Percentiles rank a stretch among this genome's conserved stretches.
phyloP scores from a whole-genome alignment of 2,888 invertebrate genomes.

The Lacanobia wlatinum region DNA sequence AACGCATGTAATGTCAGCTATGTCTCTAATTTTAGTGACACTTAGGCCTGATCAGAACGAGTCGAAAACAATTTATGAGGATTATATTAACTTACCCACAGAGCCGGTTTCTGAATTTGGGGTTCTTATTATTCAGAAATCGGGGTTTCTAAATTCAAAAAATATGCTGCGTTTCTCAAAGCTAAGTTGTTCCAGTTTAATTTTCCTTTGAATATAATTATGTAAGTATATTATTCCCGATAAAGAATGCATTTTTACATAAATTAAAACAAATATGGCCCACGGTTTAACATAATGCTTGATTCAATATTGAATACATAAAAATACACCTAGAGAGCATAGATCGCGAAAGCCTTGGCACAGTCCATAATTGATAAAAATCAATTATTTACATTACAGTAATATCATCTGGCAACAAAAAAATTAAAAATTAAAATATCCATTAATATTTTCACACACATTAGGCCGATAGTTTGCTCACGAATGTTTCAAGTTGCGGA shows the following conservation, averaged over 20 bases:
- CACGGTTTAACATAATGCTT: conserved; percentile 1
- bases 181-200: conserved; percentile 6
- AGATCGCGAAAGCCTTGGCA: conserved; percentile 35
- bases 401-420: conserved; percentile 24
- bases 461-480: conserved; percentile 63
- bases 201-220: conserved; percentile 5
- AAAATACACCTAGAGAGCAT: conserved; percentile 20
- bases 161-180: conserved; percentile 7
- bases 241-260: not conserved
- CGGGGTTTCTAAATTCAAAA: not conserved
- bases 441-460: conserved; percentile 12
- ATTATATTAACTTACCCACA: not conserved
- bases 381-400: conserved; percentile 27
- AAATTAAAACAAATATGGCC: no score
- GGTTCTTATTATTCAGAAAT: not conserved
- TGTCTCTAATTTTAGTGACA: conserved; percentile 20
- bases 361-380: conserved; percentile 41
- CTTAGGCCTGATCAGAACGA: conserved; percentile 47
- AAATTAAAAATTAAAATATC: conserved; percentile 1
- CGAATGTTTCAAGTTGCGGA: conserved; percentile 44
- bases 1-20: conserved; percentile 27
- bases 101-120: not conserved
- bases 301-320: conserved; percentile 4
- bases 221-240: not conserved
- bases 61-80: not conserved